Base-by-base conservation (phyloP, 2,113 vertebrate species). In the Megalops atlanticus region DNA sequence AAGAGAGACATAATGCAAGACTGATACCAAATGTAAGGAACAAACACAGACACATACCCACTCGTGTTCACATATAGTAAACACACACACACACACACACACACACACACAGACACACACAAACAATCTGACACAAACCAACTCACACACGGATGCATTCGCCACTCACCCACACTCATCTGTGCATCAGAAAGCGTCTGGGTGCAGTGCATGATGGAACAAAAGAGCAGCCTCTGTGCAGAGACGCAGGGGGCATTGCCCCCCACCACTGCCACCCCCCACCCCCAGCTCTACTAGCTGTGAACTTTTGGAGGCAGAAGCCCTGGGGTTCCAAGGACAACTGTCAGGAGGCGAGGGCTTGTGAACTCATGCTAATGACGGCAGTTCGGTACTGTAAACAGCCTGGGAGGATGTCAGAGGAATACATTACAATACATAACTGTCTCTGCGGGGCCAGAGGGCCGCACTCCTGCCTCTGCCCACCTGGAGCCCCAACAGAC, bases 341-440 rank as follows among this genome's bases (percentile, higher is more conserved):
- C 92, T 92, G 90, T 93, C 93, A 93, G 90, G 92, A 92, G 89
- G 88, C 89, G 85, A 70, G 27, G 89, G 89, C 89, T 84, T 92
- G 89, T 93, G 91, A 93, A 91, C 91, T 88, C 91, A 90, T 93
- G 91, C 92, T 93, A 94, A 95, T 95, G 92, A 93, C 93, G 91
- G 92, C 91, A 91, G 91, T 89, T 91, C 89, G 86, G 87, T 75
- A 87, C 92, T 94, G 91, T 93, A 93, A 94, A 94, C 93, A 93
- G 93, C 91, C 92, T 87, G 90, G 85, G 87, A 91, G 86, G 90
- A 92, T 93, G 92, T 94, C 92, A 91, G 87, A 81, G 80, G 93
- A 92, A 94, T 94, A 94, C 90, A 95, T 94, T 95, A 94, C 90
- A 94, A 94, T 94, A 94, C 92, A 95, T 94, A 93, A 93, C 92